Evolutionary conservation across 2,113 vertebrate species (phyloP).

Genomic region (Gasterosteus nipponicus): DNA sequence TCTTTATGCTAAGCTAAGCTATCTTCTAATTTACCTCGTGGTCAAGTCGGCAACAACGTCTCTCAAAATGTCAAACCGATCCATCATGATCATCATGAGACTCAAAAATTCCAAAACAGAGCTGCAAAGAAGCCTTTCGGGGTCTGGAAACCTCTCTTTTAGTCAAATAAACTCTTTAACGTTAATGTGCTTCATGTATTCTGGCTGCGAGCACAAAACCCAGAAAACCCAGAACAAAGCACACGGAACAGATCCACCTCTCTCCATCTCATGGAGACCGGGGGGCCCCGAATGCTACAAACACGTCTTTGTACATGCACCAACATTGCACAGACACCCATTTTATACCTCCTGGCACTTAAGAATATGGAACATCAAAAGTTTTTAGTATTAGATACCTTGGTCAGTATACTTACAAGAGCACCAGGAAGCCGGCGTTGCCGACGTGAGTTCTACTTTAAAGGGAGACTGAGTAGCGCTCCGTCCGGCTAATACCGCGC

Average conservation of each 20-base stretch:
- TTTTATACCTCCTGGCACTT: constrained; percentile 63
- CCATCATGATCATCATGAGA: neutral
- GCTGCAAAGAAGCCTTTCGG: neutral
- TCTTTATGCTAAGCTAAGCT: constrained; percentile 4
- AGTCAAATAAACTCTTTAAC: neutral
- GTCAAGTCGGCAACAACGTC: neutral
- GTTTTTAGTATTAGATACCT: constrained; percentile 2
- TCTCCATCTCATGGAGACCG: constrained; percentile 55
- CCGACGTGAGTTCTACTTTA: constrained; percentile 48
- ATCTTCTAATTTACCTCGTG: neutral
- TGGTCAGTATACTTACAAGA: constrained; percentile 23
- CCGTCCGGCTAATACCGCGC: constrained; percentile 14
- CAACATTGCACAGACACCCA: constrained; percentile 65
- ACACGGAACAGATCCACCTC: neutral
- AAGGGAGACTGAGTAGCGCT: constrained; percentile 44
- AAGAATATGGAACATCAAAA: constrained; percentile 35
- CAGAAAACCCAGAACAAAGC: constrained; percentile 26
- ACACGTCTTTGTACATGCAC: constrained; percentile 43
- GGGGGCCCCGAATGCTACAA: neutral
- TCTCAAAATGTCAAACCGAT: neutral
- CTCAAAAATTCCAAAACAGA: neutral
- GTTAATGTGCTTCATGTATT: constrained; percentile 17
- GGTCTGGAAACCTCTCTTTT: neutral
- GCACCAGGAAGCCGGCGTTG: constrained; percentile 39
- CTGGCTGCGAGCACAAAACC: constrained; percentile 14